A percentile compares a stretch with the other conserved stretches of the same genome.
These are phyloP conservation scores for Muscidifurax raptorellus DNA, from an alignment of 1,140 invertebrate genomes.

Conservation along the genomic window DNA sequence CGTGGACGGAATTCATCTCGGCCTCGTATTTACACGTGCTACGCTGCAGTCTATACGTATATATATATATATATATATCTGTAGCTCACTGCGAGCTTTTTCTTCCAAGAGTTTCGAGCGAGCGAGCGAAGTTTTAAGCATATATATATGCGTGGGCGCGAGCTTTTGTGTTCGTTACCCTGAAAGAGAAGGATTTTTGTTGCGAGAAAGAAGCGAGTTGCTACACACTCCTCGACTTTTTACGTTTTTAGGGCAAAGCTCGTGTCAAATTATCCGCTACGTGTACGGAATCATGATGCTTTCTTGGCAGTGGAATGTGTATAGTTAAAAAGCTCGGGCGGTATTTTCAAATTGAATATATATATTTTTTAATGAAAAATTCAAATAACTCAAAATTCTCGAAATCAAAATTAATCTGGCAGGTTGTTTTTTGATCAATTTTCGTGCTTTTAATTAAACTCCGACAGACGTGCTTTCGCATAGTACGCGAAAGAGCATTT, in stretches of 20 bases:
- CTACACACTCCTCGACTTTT: not conserved
- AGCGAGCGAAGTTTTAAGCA: not conserved
- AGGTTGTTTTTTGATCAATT: not conserved
- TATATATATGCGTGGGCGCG: not conserved
- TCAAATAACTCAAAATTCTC: not conserved
- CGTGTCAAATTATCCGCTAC: not conserved
- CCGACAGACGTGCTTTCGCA: not conserved
- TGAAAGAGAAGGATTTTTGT: constrained; percentile 1
- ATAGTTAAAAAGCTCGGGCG: not conserved
- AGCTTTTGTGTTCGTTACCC: constrained; percentile 1
- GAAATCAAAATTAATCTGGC: not conserved
- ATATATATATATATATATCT: not conserved
- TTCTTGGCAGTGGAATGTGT: too few species aligned
- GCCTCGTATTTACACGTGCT: constrained; percentile 17
- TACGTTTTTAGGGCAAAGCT: not conserved
- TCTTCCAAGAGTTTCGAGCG: not conserved
- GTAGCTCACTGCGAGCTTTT: not conserved
- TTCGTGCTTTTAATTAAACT: not conserved
- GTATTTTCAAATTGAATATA: not conserved
- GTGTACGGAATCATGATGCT: not conserved
- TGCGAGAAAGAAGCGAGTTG: not conserved
- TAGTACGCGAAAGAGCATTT: not conserved
- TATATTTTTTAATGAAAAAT: not conserved
- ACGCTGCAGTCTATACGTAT: not conserved
- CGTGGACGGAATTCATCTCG: constrained; percentile 35